phyloP scores from a whole-genome alignment of 2,797 vertebrate genomes.

The Myiothlypis chrysogaster region DNA sequence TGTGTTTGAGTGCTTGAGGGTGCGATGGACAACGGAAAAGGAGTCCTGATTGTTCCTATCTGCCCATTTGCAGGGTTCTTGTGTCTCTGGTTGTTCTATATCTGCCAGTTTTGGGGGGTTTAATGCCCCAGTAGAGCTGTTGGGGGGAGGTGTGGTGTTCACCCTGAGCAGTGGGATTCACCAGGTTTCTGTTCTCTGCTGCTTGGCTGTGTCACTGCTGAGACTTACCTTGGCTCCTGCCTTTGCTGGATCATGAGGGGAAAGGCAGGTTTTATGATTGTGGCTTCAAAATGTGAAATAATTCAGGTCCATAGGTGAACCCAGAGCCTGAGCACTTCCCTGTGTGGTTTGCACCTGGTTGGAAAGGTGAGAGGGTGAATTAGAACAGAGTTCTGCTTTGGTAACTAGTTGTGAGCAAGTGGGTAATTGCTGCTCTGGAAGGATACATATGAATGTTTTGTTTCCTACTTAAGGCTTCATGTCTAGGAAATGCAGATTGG shows the following conservation, averaged over 20 bases:
- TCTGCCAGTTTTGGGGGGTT: accelerated
- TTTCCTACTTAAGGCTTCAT: neutral
- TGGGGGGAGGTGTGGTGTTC: accelerated
- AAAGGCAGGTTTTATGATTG: neutral
- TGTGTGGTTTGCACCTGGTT: neutral
- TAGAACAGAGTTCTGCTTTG: neutral
- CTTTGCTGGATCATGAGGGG: neutral
- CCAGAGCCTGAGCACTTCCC: neutral
- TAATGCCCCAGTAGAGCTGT: neutral
- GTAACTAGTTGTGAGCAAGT: neutral
- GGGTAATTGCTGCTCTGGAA: neutral
- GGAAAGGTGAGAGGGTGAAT: neutral
- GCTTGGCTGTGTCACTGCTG: neutral
- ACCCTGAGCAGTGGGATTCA: neutral
- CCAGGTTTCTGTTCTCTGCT: neutral
- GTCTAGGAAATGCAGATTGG: neutral
- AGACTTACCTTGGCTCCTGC: neutral
- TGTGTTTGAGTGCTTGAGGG: neutral
- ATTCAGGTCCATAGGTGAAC: neutral
- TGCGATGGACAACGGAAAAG: neutral
- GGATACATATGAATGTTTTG: accelerated
- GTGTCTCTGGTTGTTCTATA: neutral
- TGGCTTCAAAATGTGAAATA: neutral
- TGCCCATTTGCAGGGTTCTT: neutral
- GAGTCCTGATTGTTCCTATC: neutral